These are phyloP conservation scores for Coremacera marginata DNA, from an alignment of 2,888 invertebrate genomes.

Conservation along the genomic window DNA sequence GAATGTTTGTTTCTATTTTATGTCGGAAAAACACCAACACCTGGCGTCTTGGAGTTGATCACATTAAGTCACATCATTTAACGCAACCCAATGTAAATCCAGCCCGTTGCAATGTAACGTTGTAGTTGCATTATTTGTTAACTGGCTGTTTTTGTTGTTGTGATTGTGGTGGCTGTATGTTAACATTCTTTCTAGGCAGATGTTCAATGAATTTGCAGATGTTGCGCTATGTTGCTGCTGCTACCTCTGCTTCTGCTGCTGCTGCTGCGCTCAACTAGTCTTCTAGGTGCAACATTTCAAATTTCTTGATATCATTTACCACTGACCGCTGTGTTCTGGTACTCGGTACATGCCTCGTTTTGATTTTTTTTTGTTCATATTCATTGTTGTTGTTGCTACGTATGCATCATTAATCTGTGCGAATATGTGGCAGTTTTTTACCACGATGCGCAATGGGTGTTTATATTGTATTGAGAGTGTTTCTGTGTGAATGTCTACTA, in stretches of 20 bases:
- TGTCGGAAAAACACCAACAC: neutral
- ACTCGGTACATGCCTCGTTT: neutral
- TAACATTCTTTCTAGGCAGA: slow-evolving; percentile 39
- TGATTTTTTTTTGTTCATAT: neutral
- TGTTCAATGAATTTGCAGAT: slow-evolving; percentile 38
- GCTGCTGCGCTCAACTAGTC: slow-evolving; percentile 14
- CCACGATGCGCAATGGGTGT: neutral
- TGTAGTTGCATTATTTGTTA: slow-evolving; percentile 23
- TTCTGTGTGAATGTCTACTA: neutral
- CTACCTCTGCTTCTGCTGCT: neutral
- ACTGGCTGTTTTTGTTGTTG: slow-evolving; percentile 41
- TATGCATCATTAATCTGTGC: neutral
- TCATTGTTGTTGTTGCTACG: neutral
- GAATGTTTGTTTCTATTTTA: too few species aligned
- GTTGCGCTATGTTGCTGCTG: slow-evolving; percentile 9
- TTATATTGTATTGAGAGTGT: slow-evolving; percentile 7
- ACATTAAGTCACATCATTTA: slow-evolving; percentile 22
- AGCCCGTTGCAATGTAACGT: neutral
- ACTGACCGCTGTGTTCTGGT: neutral
- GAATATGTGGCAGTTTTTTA: neutral
- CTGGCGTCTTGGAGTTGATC: slow-evolving; percentile 10
- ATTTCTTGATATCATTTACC: slow-evolving; percentile 26
- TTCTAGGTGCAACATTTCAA: slow-evolving; percentile 26
- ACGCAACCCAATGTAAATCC: neutral
- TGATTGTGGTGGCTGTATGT: neutral